Conservation (phyloP, 1,140 invertebrate genomes). For the Eciton burchellii region DNA sequence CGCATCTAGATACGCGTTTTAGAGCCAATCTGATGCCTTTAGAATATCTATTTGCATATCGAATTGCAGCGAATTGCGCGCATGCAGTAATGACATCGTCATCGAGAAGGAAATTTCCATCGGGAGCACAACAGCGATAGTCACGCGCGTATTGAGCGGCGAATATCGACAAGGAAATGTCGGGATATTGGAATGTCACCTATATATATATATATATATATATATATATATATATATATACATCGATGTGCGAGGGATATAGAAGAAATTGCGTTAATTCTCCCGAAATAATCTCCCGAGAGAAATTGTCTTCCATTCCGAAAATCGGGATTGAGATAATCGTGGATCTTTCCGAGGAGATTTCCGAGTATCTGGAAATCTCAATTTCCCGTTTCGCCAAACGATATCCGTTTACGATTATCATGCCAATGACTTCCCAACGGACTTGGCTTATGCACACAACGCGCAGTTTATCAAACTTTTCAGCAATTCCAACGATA, state of each 20-base stretch:
- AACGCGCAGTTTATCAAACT: too few relatives aligned
- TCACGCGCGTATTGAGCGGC: neutral
- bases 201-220: too few relatives aligned
- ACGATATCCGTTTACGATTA: neutral
- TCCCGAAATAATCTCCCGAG: neutral
- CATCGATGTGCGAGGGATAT: neutral
- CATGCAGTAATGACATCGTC: neutral
- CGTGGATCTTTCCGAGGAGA: too few relatives aligned
- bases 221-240: too few relatives aligned
- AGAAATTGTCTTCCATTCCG: neutral
- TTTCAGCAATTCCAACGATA: too few relatives aligned
- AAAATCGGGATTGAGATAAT: too few relatives aligned
- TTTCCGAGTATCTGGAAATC: neutral
- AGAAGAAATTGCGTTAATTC: neutral
- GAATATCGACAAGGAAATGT: conserved; percentile 34
- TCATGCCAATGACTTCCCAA: too few relatives aligned
- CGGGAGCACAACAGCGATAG: neutral
- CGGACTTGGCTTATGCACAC: too few relatives aligned
- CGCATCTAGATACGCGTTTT: neutral
- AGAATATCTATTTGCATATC: too few relatives aligned
- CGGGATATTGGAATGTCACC: neutral
- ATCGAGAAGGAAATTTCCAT: conserved; percentile 36
- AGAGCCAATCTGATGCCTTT: too few relatives aligned
- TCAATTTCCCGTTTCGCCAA: too few relatives aligned
- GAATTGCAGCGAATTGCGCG: neutral